Percentiles rank a stretch among this genome's conserved stretches.
Evolutionary conservation across 2,888 invertebrate species (phyloP).

Genomic region (Latrodectus hesperus): DNA sequence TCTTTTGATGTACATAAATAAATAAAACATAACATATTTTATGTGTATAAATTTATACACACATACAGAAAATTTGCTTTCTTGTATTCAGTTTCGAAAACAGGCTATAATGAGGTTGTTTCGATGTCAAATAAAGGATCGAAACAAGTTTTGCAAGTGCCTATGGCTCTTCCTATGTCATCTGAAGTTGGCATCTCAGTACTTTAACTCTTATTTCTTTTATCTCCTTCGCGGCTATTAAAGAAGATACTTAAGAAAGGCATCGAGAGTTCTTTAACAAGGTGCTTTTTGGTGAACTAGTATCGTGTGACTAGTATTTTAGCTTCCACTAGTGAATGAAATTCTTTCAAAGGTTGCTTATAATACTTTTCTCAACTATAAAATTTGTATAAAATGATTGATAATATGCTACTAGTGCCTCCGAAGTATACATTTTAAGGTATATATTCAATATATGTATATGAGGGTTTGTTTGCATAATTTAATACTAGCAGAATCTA

Average conservation of each 20-base stretch:
- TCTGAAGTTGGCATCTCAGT: constrained; percentile 11
- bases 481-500: too few species aligned
- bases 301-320: constrained; percentile 8
- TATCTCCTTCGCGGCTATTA: constrained; percentile 16
- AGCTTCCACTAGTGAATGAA: neutral
- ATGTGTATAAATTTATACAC: too few species aligned
- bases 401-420: too few species aligned
- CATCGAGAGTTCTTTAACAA: constrained; percentile 28
- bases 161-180: neutral
- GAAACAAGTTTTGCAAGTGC: constrained; percentile 16
- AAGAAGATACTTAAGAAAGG: constrained; percentile 19
- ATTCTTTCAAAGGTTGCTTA: neutral
- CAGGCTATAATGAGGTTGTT: neutral
- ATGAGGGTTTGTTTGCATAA: too few species aligned
- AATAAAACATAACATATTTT: too few species aligned
- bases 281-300: neutral
- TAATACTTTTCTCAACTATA: too few species aligned
- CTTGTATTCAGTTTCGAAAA: neutral
- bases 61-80: too few species aligned
- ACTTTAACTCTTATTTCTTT: constrained; percentile 22
- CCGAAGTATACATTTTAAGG: too few species aligned
- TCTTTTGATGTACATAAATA: too few species aligned
- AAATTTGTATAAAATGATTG: too few species aligned
- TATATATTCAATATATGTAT: too few species aligned
- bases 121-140: constrained; percentile 16